A percentile compares a stretch with the other conserved stretches of the same genome.
Conservation (phyloP, 2,888 invertebrate genomes). For the Mechanitis mazaeus region DNA sequence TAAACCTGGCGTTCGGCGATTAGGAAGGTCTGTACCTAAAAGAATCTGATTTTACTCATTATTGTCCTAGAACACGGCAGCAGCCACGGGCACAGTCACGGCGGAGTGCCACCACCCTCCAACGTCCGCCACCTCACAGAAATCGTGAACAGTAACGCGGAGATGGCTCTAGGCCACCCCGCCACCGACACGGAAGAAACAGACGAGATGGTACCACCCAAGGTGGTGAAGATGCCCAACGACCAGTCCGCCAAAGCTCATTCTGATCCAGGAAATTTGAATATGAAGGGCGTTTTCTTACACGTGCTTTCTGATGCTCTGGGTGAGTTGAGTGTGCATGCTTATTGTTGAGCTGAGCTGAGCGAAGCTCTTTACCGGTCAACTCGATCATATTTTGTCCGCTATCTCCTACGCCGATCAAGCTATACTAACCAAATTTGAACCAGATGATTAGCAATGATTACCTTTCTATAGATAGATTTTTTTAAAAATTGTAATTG, state of each 20-base stretch:
- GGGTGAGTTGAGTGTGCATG: conserved; percentile 73
- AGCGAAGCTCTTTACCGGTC: too few species aligned
- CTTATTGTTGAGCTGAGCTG: neutral
- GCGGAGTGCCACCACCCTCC: conserved; percentile 69
- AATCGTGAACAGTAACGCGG: conserved; percentile 69
- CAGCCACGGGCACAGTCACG: conserved; percentile 81
- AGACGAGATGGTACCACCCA: conserved; percentile 68
- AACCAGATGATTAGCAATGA: too few species aligned
- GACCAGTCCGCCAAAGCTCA: conserved; percentile 54
- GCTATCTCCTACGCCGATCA: too few species aligned
- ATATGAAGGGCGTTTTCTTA: conserved; percentile 99
- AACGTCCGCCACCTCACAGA: conserved; percentile 68
- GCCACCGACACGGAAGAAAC: conserved; percentile 66
- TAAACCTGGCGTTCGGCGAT: too few species aligned
- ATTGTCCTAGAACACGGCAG: conserved; percentile 81
- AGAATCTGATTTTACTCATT: too few species aligned
- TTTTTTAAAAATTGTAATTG: too few species aligned
- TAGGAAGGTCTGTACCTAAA: too few species aligned
- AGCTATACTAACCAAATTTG: too few species aligned
- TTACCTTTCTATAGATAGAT: too few species aligned
- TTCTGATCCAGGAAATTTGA: conserved; percentile 88
- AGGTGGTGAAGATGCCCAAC: conserved; percentile 45
- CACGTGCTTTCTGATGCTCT: conserved; percentile 98
- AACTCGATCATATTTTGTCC: too few species aligned
- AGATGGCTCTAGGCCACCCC: conserved; percentile 66